A percentile compares a stretch with the other conserved stretches of the same genome.
Conservation (phyloP, 2,113 vertebrate genomes). For the Salvelinus fontinalis region DNA sequence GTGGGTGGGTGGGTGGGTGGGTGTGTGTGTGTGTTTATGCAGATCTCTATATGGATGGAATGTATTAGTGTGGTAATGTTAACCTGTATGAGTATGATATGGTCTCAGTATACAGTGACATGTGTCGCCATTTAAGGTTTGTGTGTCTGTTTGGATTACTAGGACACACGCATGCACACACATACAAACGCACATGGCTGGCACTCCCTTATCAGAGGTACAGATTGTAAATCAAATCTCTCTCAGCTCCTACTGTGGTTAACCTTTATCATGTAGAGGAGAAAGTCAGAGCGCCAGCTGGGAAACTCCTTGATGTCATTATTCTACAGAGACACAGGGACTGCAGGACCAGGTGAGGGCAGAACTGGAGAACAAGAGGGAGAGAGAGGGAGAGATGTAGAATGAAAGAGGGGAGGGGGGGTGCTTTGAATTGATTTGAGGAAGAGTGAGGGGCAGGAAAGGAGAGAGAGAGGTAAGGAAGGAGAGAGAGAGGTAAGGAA, state of each 20-base stretch:
- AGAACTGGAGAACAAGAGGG: constrained; percentile 32
- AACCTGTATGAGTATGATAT: not conserved
- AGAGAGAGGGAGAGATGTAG: no score
- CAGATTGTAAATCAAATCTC: constrained; percentile 65
- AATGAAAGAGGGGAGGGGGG: not conserved
- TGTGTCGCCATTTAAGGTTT: not conserved
- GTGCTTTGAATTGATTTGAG: not conserved
- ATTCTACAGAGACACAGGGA: constrained; percentile 18
- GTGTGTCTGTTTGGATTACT: constrained; percentile 1
- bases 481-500: no score
- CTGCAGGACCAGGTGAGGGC: constrained; percentile 11
- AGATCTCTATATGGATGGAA: no score
- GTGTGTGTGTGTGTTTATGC: constrained; percentile 1
- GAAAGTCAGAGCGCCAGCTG: constrained; percentile 56
- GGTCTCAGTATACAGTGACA: not conserved
- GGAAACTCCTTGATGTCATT: constrained; percentile 52
- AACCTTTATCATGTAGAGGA: constrained; percentile 60
- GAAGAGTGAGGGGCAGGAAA: no score
- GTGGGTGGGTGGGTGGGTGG: not conserved
- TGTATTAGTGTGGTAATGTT: no score
- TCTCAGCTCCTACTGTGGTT: constrained; percentile 47
- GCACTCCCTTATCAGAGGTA: constrained; percentile 38
- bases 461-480: no score
- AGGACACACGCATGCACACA: constrained; percentile 8
- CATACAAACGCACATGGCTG: constrained; percentile 23